Evolutionary conservation across 2,113 vertebrate genomes (phyloP).

Genomic region (Equus przewalskii): DNA sequence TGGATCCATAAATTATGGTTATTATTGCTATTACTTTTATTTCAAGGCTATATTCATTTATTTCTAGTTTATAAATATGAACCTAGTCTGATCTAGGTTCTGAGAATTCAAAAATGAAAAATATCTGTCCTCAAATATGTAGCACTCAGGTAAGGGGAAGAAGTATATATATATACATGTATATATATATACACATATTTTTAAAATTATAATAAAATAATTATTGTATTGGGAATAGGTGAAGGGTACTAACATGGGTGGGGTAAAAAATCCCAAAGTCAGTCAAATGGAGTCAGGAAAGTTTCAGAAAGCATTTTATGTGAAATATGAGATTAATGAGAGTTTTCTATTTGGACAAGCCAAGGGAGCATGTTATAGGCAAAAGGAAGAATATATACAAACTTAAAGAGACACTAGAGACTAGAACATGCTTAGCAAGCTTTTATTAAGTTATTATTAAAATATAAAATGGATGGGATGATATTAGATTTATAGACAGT

Average conservation of each 20-base stretch:
- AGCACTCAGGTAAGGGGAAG: not conserved
- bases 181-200: not conserved
- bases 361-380: not conserved
- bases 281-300: not conserved
- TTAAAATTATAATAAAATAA: not conserved
- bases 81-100: not conserved
- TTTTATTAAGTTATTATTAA: not conserved
- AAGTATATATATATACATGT: not conserved
- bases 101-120: not conserved
- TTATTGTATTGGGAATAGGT: not conserved
- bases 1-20: not conserved
- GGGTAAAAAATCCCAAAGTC: not conserved
- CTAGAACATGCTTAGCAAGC: not conserved
- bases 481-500: not conserved
- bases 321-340: constrained; percentile 26
- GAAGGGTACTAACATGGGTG: not conserved
- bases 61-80: not conserved
- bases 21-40: not conserved
- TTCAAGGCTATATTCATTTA: not conserved
- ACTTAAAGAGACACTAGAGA: not conserved
- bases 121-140: not conserved
- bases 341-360: not conserved
- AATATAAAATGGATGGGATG: not conserved
- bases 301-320: not conserved
- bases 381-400: not conserved